Evolutionary conservation across 2,113 vertebrate species (phyloP), one percentile per base, ranked within the genome.

Genomic region (Pseudorectes ferrugineus): DNA sequence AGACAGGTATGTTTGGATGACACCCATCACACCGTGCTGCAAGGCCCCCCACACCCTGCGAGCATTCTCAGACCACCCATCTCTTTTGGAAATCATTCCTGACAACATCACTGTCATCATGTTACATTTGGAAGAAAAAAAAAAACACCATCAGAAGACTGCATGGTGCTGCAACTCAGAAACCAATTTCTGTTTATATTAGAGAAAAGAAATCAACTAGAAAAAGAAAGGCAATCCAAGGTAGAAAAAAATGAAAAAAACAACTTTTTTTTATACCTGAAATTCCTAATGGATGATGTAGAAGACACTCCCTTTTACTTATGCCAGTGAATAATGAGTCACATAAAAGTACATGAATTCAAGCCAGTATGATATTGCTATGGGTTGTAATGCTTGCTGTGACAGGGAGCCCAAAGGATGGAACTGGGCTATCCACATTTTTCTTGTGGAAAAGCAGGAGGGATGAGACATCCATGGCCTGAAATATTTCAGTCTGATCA

Each of bases 281-380:
- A 92, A 96, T 95, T 95, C 88, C 75, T 90, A 62, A 77, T 40
- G 46, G 21, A 17, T 96, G 95, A 96, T 92, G 71, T 88, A 66
- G 46, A 92, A 54, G 85, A 80, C 94, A 92, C 94, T 94, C 94
- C 94, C 91, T 97, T 86, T 58, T 20, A 17, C 73, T 93, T 92
- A 70, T 80, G 92, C 59, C 72, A 76, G 73, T 86, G 67, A 70
- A 83, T 81, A 91, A 93, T 93, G 85, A 95, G 33, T 92, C 88
- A 96, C 54, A 86, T 54, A 58, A 93, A 92, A 92, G 26, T 28
- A 85, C n/a, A 52, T 46, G 14, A 90, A 96, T 88, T 85, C 55
- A 88, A 90, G 63, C 26, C 36, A 38, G 46, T 59, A 62, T 57
- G 55, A 73, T 66, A 77, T 20, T 76, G 63, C 85, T 92, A 66